Evolutionary conservation across 2,797 vertebrate genomes (phyloP).

Genomic region (Argentina silus): DNA sequence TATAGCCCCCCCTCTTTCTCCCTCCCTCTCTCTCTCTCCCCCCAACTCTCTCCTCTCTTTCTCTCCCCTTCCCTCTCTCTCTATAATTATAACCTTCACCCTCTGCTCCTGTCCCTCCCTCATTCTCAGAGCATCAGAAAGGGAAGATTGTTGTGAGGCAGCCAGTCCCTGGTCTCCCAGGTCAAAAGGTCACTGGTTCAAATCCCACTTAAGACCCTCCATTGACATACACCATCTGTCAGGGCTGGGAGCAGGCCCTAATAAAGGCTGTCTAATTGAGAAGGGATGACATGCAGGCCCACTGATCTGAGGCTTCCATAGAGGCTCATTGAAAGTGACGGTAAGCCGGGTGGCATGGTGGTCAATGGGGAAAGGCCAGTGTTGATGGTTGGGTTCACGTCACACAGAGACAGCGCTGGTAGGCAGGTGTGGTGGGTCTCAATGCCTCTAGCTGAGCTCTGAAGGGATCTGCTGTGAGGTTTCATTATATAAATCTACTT

Average conservation of each 20-base stretch:
- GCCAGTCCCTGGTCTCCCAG: conserved; percentile 34
- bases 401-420: neutral
- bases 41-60: too few relatives aligned
- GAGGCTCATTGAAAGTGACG: conserved; percentile 71
- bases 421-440: too few relatives aligned
- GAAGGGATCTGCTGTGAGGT: too few relatives aligned
- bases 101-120: conserved; percentile 16
- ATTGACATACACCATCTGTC: conserved; percentile 57
- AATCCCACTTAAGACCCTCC: conserved; percentile 71
- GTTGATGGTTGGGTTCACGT: conserved; percentile 37
- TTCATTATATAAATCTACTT: too few relatives aligned
- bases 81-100: conserved; percentile 53
- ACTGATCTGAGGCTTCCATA: conserved; percentile 58
- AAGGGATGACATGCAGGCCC: conserved; percentile 72
- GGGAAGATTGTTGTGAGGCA: conserved; percentile 52
- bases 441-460: too few relatives aligned
- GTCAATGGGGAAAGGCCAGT: conserved; percentile 25
- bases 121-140: conserved; percentile 46
- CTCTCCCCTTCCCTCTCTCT: conserved; percentile 1
- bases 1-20: neutral
- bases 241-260: conserved; percentile 20
- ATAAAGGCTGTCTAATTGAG: conserved; percentile 69
- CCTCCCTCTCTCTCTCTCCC: conserved; percentile 10
- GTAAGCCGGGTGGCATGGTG: conserved; percentile 36
- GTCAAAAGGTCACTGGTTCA: conserved; percentile 69